These are phyloP conservation scores for Microctonus hyperodae DNA, from an alignment of 2,888 invertebrate species.

Conservation along the genomic window DNA sequence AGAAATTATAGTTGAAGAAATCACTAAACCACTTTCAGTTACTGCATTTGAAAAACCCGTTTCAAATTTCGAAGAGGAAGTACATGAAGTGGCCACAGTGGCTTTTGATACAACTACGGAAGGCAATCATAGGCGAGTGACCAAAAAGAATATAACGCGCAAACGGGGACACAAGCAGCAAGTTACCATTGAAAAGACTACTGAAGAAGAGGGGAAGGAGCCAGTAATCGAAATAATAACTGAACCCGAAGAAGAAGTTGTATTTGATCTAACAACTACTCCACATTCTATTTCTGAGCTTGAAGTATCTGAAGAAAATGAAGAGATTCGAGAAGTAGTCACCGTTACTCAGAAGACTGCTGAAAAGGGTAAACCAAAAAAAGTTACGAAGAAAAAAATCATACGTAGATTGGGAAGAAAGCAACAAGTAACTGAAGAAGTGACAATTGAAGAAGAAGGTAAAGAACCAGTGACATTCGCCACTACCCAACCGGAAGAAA, in stretches of 20 bases:
- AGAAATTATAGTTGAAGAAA: conserved; percentile 47
- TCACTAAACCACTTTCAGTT: conserved; percentile 55
- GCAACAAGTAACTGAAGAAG: conserved; percentile 48
- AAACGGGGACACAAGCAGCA: conserved; percentile 53
- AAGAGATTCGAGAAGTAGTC: conserved; percentile 49
- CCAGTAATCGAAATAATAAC: conserved; percentile 17
- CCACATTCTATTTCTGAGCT: conserved; percentile 39
- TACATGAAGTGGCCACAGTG: conserved; percentile 50
- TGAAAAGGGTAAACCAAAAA: conserved; percentile 53
- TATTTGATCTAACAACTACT: conserved; percentile 43
- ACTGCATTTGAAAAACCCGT: conserved; percentile 40
- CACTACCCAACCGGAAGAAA: conserved; percentile 49
- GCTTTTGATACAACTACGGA: conserved; percentile 47
- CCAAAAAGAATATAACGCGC: conserved; percentile 37
- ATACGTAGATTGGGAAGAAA: conserved; percentile 57
- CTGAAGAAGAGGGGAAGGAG: conserved; percentile 42
- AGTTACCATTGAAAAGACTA: conserved; percentile 56
- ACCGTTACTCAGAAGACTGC: conserved; percentile 48
- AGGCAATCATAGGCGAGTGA: conserved; percentile 48
- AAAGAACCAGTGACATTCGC: conserved; percentile 38
- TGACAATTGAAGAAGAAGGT: conserved; percentile 63
- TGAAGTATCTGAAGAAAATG: conserved; percentile 46
- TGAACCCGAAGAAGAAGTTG: conserved; percentile 37
- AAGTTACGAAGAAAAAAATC: conserved; percentile 59
- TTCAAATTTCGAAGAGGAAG: conserved; percentile 56